These are phyloP conservation scores for Actinernus sp. DNA, from an alignment of 92 coral and sea anemone genomes.

Conservation along the genomic window DNA sequence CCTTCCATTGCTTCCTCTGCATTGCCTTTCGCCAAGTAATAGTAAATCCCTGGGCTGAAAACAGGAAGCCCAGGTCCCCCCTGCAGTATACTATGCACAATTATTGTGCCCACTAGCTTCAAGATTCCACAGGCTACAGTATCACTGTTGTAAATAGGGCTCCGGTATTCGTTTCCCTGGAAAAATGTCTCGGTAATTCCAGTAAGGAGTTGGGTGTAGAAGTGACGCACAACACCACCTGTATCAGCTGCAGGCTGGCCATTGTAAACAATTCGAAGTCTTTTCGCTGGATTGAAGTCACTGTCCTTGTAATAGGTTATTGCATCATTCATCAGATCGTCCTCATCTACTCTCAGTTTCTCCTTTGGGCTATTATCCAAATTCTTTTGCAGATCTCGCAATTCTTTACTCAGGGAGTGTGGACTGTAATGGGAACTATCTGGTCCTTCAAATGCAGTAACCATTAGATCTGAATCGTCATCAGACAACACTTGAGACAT, in stretches of 20 bases:
- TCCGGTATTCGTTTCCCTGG: slow-evolving; percentile 53
- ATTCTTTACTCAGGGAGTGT: slow-evolving; percentile 51
- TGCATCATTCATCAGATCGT: slow-evolving; percentile 74
- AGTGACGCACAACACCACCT: slow-evolving; percentile 73
- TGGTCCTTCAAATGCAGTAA: slow-evolving; percentile 17
- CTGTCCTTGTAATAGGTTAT: slow-evolving; percentile 61
- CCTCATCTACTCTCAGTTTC: slow-evolving; percentile 56
- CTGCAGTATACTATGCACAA: no score
- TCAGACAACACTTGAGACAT: slow-evolving; percentile 30
- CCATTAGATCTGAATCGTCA: slow-evolving; percentile 34
- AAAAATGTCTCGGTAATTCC: slow-evolving; percentile 52
- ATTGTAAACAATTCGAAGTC: slow-evolving; percentile 45
- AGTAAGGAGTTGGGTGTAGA: slow-evolving; percentile 64
- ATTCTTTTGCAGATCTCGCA: slow-evolving; percentile 57
- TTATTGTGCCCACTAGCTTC: no score
- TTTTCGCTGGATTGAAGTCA: slow-evolving; percentile 59
- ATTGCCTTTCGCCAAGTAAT: slow-evolving; percentile 61
- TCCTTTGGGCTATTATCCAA: slow-evolving; percentile 54
- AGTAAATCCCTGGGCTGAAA: slow-evolving; percentile 62
- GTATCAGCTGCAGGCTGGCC: slow-evolving; percentile 80
- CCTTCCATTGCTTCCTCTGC: slow-evolving; percentile 48
- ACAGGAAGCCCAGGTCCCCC: slow-evolving; percentile 75
- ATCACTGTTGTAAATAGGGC: slow-evolving; percentile 69
- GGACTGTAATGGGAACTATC: slow-evolving; percentile 2
- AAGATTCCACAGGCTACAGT: slow-evolving; percentile 69